Conservation (phyloP, 2,113 vertebrate species). For the Heterotilapia buettikoferi region DNA sequence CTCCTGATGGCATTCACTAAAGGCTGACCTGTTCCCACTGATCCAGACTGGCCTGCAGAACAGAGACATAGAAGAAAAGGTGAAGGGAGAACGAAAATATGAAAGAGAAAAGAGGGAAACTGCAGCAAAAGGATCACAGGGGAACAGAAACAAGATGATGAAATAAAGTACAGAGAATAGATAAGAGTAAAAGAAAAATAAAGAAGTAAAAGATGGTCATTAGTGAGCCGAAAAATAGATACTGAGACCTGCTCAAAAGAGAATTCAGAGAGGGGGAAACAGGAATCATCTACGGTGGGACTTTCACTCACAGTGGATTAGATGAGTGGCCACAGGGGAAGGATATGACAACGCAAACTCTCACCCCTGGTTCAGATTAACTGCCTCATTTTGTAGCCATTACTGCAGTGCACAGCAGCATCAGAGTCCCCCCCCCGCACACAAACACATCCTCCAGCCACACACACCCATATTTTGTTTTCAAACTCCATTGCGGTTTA, state of each 20-base stretch:
- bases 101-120: neutral
- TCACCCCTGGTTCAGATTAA: neutral
- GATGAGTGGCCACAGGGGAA: neutral
- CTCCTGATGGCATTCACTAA: slow-evolving; percentile 79
- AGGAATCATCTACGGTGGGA: neutral
- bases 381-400: neutral
- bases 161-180: neutral
- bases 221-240: neutral
- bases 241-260: neutral
- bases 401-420: neutral
- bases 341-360: neutral
- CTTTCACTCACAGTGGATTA: neutral
- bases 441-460: too few species aligned
- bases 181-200: neutral
- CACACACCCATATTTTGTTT: too few species aligned
- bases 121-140: neutral
- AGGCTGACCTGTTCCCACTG: slow-evolving; percentile 78
- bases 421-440: too few species aligned
- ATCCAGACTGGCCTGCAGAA: slow-evolving; percentile 84
- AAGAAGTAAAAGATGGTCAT: neutral
- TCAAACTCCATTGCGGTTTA: too few species aligned
- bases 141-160: neutral
- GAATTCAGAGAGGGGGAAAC: neutral
- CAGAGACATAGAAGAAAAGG: neutral
- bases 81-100: neutral